phyloP scores from a whole-genome alignment of 2,888 invertebrate genomes.

The Epistrophe eligans region DNA sequence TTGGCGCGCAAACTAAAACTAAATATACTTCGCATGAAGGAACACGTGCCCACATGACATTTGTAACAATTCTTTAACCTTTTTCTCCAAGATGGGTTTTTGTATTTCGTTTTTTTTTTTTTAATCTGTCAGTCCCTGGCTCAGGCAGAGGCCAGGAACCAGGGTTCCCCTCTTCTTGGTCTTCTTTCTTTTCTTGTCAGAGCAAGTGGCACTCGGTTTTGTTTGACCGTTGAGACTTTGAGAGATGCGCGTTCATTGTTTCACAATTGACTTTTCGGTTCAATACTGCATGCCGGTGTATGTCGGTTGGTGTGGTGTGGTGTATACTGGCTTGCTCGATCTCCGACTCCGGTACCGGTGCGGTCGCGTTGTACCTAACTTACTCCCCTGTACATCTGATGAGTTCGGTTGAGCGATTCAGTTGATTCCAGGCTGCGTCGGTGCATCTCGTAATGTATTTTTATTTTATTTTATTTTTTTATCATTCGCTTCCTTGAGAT shows the following conservation, averaged over 20 bases:
- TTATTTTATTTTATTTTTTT: not conserved
- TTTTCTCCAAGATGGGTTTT: conserved; percentile 25
- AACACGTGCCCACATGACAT: conserved; percentile 76
- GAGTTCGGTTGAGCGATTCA: conserved; percentile 75
- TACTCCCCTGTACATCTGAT: conserved; percentile 59
- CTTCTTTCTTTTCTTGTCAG: conserved; percentile 30
- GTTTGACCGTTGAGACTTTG: conserved; percentile 66
- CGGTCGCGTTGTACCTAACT: conserved; percentile 9
- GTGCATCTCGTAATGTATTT: conserved; percentile 68
- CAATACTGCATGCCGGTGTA: conserved; percentile 73
- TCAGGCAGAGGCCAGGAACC: conserved; percentile 37
- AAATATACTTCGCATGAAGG: conserved; percentile 63
- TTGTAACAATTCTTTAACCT: conserved; percentile 69
- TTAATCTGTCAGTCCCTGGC: conserved; percentile 44
- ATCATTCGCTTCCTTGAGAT: conserved; percentile 67
- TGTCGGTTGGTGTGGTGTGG: not conserved
- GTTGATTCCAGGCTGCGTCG: conserved; percentile 75
- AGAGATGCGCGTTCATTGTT: conserved; percentile 70
- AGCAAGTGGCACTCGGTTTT: conserved; percentile 65
- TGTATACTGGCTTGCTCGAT: not conserved
- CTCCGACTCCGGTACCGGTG: conserved; percentile 45
- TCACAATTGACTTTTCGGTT: conserved; percentile 75
- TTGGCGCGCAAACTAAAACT: conserved; percentile 72
- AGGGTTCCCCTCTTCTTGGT: conserved; percentile 59
- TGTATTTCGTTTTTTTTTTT: conserved; percentile 4